These are phyloP conservation scores for Creontiades dilutus DNA, from an alignment of 2,888 invertebrate species.

Conservation along the genomic window DNA sequence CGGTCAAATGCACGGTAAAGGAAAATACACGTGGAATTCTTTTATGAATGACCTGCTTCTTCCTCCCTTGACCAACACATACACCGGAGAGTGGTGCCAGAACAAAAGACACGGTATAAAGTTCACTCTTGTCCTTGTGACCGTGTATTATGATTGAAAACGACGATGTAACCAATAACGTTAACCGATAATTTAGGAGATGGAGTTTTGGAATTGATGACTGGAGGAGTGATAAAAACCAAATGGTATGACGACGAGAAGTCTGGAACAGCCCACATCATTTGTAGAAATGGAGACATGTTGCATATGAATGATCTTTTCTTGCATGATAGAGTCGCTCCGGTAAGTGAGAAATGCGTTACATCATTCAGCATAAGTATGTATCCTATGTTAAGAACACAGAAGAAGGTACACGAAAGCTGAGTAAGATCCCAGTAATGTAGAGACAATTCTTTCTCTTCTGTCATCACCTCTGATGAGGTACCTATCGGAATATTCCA, in stretches of 20 bases:
- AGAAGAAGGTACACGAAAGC: too few relatives aligned
- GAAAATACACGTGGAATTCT: conserved; percentile 73
- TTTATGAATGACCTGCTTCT: conserved; percentile 62
- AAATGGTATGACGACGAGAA: conserved; percentile 70
- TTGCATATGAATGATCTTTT: conserved; percentile 48
- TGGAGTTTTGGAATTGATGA: conserved; percentile 70
- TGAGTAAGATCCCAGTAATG: too few relatives aligned
- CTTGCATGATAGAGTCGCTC: conserved; percentile 35
- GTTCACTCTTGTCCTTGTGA: neutral
- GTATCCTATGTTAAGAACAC: too few relatives aligned
- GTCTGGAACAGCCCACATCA: conserved; percentile 71
- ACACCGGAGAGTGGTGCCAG: conserved; percentile 71
- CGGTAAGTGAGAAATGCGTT: conserved; percentile 16
- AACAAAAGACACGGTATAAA: conserved; percentile 63
- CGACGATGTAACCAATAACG: too few relatives aligned
- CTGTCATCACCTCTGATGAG: too few relatives aligned
- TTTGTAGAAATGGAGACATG: conserved; percentile 72
- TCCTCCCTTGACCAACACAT: conserved; percentile 69
- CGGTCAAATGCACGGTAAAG: conserved; percentile 73
- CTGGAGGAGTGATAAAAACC: conserved; percentile 70
- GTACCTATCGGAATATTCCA: too few relatives aligned
- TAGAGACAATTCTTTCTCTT: too few relatives aligned
- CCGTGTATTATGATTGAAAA: too few relatives aligned
- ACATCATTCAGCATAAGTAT: too few relatives aligned
- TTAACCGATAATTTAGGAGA: conserved; percentile 47